Base-by-base conservation (phyloP, 1,140 invertebrate genomes). In the Drosophila busckii region DNA sequence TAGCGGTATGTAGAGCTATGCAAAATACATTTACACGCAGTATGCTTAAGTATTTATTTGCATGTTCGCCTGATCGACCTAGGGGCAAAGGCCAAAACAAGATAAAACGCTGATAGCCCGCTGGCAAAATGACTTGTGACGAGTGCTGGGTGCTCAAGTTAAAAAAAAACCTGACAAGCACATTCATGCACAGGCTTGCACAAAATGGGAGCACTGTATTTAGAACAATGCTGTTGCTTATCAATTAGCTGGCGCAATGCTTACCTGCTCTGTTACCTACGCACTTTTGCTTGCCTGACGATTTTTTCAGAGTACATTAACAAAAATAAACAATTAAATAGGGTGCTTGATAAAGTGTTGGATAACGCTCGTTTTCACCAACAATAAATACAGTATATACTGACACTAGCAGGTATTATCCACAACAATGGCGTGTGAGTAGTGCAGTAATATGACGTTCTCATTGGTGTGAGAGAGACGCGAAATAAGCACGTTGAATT, bases 61-160 rank as follows among this genome's bases (percentile, higher is more conserved):
- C n/a, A n/a, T n/a, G n/a, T n/a, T n/a, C n/a, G n/a, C n/a, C n/a
- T n/a, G n/a, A n/a, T n/a, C 34, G 40, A 9, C 13, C 40, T 28
- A 42, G 29, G 53, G 44, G 53, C 53, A 56, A 46, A 45, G 29
- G 54, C 40, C 61, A 60, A 50, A 60, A 38, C 49, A 37, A 61
- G 62, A 65, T 65, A 65, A 50, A 65, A 54, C 12, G 37, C 42
- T 61, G 62, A 65, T 65, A 65, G 61, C 37, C 16, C 45, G 12
- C 6, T 34, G 7, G 15, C 17, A 20, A 17, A 40, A 12, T 28
- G 45, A 31, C 38, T 54, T 54, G 9, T 54, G 50, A 44, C 32
- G 20, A n/a, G n/a, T n/a, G n/a, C n/a, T n/a, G n/a, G n/a, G 12
- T 25, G n/a, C 10, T 25, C 22, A 25, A 19, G 4, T n/a, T 26